Conservation (phyloP, 2,113 vertebrate genomes). For the Podarcis cretensis region DNA sequence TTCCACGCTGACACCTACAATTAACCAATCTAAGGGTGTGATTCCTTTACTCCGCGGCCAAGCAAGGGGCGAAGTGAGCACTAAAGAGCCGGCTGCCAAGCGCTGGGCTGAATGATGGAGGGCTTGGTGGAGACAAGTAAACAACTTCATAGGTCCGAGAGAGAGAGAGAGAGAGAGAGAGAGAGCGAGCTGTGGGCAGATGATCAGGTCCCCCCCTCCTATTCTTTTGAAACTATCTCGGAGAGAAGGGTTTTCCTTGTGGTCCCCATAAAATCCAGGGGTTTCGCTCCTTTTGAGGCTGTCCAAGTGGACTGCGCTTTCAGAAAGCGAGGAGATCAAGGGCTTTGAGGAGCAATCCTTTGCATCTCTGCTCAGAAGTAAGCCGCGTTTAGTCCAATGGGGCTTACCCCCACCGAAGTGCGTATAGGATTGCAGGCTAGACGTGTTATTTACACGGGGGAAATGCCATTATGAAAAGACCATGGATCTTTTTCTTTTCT, state of each 20-base stretch:
- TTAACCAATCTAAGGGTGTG: slow-evolving; percentile 63
- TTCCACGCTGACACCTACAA: slow-evolving; percentile 73
- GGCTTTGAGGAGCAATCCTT: background rate
- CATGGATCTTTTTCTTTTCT: background rate
- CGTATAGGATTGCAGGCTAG: background rate
- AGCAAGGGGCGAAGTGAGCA: slow-evolving; percentile 55
- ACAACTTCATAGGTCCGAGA: slow-evolving; percentile 19
- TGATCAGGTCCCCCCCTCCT: background rate
- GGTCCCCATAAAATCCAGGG: background rate
- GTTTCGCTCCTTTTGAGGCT: background rate
- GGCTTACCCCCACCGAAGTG: too few species aligned
- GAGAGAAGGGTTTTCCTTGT: background rate
- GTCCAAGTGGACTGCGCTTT: background rate
- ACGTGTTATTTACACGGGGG: background rate
- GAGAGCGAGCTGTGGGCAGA: background rate
- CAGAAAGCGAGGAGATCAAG: background rate
- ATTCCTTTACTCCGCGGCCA: slow-evolving; percentile 63
- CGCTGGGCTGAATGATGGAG: slow-evolving; percentile 34
- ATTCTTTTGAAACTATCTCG: background rate
- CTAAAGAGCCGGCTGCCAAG: slow-evolving; percentile 51
- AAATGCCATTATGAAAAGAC: background rate
- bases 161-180: too few species aligned
- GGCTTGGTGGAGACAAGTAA: slow-evolving; percentile 46
- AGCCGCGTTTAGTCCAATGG: background rate
- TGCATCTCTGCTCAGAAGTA: background rate